These are phyloP conservation scores for Calypte anna DNA, from an alignment of 2,113 vertebrate genomes.

Conservation along the genomic window DNA sequence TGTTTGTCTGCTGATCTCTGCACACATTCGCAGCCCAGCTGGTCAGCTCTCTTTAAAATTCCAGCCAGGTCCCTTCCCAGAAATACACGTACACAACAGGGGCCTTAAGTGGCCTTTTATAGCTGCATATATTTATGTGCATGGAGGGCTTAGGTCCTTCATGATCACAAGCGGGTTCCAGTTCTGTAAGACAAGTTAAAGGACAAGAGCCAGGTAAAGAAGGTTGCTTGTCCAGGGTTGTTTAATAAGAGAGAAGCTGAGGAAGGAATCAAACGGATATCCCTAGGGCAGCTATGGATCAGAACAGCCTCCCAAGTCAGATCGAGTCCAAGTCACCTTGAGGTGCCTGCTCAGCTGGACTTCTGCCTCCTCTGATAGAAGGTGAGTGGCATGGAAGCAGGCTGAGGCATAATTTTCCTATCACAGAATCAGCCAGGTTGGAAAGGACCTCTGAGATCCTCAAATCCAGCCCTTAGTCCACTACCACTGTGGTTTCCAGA, in stretches of 20 bases:
- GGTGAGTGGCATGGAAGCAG: neutral
- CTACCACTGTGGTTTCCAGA: no score
- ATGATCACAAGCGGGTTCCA: neutral
- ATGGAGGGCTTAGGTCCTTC: neutral
- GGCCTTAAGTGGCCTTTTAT: neutral
- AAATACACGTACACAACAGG: fast-evolving
- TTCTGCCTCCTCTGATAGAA: neutral
- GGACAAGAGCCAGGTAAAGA: neutral
- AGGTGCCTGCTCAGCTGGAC: neutral
- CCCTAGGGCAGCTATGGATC: neutral
- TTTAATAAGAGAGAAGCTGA: neutral
- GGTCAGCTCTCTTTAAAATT: neutral
- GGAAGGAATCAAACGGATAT: neutral
- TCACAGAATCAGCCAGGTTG: no score
- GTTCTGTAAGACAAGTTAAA: neutral
- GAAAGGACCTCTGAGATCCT: no score
- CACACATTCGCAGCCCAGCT: neutral
- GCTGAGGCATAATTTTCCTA: neutral
- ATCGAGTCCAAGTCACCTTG: neutral
- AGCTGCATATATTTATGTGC: neutral
- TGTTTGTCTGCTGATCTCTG: neutral
- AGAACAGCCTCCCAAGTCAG: neutral
- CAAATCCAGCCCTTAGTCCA: no score
- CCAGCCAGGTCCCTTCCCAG: neutral
- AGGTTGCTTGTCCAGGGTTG: neutral